Evolutionary conservation across 2,888 invertebrate genomes (phyloP), one percentile per base, ranked within the genome.

Genomic region (Noctua fimbriata): DNA sequence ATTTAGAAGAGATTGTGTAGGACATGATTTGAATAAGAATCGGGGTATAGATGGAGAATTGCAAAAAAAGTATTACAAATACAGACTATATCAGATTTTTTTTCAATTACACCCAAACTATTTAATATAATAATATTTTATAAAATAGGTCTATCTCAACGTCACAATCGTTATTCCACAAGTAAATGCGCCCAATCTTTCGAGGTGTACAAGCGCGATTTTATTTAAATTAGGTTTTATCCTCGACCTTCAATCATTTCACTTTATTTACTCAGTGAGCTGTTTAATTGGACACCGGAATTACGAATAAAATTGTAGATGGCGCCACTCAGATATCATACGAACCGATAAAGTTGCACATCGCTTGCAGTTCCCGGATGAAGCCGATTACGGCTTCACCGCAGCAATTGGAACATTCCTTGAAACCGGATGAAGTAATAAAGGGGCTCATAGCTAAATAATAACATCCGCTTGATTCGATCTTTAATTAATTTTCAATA

Each of bases 271-370:
- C 36, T 63, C 47, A 49, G 67, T 18, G 58, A 71, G 18, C 36
- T 55, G 28, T 32, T 24, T 77, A 79, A 79, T 84, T 75, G 52
- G 65, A 32, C 49, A 36, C 14, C 44, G 41, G n/a, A 47, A 70
- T 71, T 69, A 71, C 14, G 28, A 41, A 36, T 14, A 14, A 16
- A n/a, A 72, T 41, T 28, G 44, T 28, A 24, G 32, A 24, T 14
- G 52, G 36, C 70, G 28, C 76, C 21, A 28, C 55, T 24, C 41
- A 6, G 36, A 32, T 21, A 58, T 9, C 60, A 49, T 24, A 24
- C 28, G 12, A n/a, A 4, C 69, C 3, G 18, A 63, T 47, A 18
- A 18, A 3, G 36, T 16, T 18, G 70, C 65, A 63, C 44, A 65
- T 28, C 80, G 21, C 63, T 69, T 18, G 52, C 32, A 32, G 44